A percentile compares a stretch with the other conserved stretches of the same genome.
Conservation (phyloP, 1,140 invertebrate species). For the Lerema accius region DNA sequence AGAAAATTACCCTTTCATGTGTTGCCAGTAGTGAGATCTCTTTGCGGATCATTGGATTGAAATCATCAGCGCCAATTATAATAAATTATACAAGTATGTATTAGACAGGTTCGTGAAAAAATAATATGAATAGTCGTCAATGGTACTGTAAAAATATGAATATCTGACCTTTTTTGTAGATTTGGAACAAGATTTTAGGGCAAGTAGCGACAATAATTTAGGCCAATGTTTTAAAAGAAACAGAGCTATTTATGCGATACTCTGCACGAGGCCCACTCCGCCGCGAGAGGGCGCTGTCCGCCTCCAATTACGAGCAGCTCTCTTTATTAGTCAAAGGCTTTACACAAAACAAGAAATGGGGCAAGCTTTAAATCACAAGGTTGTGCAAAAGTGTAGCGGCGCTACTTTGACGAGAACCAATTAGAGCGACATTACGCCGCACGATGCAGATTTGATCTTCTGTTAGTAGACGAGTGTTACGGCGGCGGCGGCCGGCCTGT, state of each 20-base stretch:
- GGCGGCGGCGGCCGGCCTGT: no score
- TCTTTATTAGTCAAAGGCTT: constrained; percentile 32
- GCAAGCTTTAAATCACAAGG: constrained; percentile 12
- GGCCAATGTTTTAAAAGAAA: constrained; percentile 1
- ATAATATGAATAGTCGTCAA: no score
- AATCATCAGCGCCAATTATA: no score
- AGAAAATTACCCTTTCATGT: no score
- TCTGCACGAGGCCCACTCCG: constrained; percentile 10
- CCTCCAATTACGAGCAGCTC: constrained; percentile 19
- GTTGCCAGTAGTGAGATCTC: no score
- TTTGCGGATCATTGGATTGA: no score
- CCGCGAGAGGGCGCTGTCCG: constrained; percentile 18
- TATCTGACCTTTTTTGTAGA: not conserved
- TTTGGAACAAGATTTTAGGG: not conserved
- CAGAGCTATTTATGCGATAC: constrained; percentile 28
- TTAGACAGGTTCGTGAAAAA: no score
- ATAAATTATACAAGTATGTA: no score
- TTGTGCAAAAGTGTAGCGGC: constrained; percentile 3
- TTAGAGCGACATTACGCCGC: not conserved
- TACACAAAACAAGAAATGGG: constrained; percentile 19
- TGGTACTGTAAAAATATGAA: no score
- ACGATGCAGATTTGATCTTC: not conserved
- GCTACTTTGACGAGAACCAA: constrained; percentile 7
- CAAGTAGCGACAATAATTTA: not conserved
- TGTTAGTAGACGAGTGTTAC: no score